These are phyloP conservation scores for Panagrolaimus sp. DNA, from an alignment of 1,140 invertebrate genomes.

Conservation along the genomic window DNA sequence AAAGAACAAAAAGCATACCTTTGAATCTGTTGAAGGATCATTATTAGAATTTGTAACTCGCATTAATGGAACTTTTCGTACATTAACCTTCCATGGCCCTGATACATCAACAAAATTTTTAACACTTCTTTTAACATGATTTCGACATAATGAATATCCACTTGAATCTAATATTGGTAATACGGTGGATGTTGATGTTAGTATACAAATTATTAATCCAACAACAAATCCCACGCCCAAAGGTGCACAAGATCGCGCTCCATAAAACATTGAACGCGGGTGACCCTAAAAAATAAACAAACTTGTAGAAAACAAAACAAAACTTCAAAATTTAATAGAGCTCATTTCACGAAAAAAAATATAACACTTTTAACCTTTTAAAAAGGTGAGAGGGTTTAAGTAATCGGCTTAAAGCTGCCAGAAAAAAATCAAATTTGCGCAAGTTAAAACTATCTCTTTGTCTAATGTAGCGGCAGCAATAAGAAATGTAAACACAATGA, in stretches of 20 bases:
- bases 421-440: slow-evolving; percentile 1
- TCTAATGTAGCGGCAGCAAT: slow-evolving; percentile 7
- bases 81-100: slow-evolving; percentile 10
- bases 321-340: background rate
- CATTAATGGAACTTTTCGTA: background rate
- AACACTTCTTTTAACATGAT: slow-evolving; percentile 3
- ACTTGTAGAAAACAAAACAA: background rate
- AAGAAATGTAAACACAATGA: slow-evolving; percentile 14
- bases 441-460: slow-evolving; percentile 1
- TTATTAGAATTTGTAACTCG: background rate
- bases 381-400: background rate
- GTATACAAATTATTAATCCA: background rate
- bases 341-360: background rate
- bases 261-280: slow-evolving; percentile 15
- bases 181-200: background rate
- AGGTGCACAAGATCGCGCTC: slow-evolving; percentile 2
- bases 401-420: no score
- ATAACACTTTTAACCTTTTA: background rate
- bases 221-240: slow-evolving; percentile 13
- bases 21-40: background rate
- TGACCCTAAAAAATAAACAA: slow-evolving; percentile 5
- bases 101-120: slow-evolving; percentile 1
- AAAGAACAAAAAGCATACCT: slow-evolving; percentile 6
- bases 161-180: background rate
- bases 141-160: background rate